phyloP scores from a whole-genome alignment of 2,888 invertebrate genomes.

The Macropis europaea region DNA sequence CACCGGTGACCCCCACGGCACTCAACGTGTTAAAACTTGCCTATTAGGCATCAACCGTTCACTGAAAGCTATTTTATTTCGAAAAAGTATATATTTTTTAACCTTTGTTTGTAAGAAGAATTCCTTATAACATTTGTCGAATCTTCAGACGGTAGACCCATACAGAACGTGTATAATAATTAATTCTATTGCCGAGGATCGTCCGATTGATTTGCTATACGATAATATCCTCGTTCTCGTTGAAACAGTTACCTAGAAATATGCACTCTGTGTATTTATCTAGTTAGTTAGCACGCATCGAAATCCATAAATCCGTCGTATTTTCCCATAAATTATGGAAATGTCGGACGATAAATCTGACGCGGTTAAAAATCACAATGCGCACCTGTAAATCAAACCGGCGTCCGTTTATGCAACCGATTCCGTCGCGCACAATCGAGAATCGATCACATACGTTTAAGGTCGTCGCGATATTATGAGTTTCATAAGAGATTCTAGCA shows the following conservation, averaged over 20 bases:
- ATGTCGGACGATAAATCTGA: constrained; percentile 60
- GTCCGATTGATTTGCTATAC: too few species aligned
- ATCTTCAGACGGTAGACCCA: too few species aligned
- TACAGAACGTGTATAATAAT: too few species aligned
- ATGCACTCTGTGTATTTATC: constrained; percentile 34
- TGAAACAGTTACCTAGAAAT: constrained; percentile 24
- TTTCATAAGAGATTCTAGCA: constrained; percentile 39
- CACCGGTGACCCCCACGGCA: too few species aligned
- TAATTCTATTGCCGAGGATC: too few species aligned
- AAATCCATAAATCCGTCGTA: constrained; percentile 61
- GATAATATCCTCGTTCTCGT: constrained; percentile 13
- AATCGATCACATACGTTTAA: constrained; percentile 48
- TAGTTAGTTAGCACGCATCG: constrained; percentile 42
- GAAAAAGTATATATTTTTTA: too few species aligned
- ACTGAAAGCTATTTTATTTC: too few species aligned
- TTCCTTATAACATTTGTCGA: too few species aligned
- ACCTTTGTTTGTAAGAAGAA: too few species aligned
- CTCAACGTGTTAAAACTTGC: too few species aligned
- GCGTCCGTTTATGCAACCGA: constrained; percentile 57
- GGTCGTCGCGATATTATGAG: constrained; percentile 49
- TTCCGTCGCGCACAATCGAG: constrained; percentile 45
- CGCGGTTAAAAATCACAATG: constrained; percentile 60
- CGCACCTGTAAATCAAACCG: constrained; percentile 67
- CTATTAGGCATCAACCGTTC: too few species aligned
- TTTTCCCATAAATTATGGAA: constrained; percentile 66